Conservation (phyloP, 2,797 vertebrate species). For the Thalassophryne amazonica region DNA sequence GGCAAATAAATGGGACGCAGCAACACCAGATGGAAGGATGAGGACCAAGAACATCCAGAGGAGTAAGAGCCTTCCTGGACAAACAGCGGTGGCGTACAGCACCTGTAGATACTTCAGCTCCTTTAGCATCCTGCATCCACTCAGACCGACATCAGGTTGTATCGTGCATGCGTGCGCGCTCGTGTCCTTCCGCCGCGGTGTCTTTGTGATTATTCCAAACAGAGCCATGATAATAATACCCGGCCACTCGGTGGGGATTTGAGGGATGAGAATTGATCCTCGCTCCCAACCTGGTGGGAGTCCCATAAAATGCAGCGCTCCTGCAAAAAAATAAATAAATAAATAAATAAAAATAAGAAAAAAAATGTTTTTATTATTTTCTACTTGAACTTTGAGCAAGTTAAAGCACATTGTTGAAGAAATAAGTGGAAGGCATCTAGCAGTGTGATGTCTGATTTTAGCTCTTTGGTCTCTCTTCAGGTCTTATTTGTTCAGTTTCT, state of each 20-base stretch:
- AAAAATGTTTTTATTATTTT: slow-evolving; percentile 38
- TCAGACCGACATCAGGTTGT: slow-evolving; percentile 17
- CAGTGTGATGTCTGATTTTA: slow-evolving; percentile 5
- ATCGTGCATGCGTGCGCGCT: neutral
- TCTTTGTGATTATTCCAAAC: slow-evolving; percentile 31
- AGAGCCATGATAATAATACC: slow-evolving; percentile 53
- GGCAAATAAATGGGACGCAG: neutral
- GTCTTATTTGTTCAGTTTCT: slow-evolving; percentile 3
- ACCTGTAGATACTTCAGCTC: slow-evolving; percentile 27
- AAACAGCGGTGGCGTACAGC: neutral
- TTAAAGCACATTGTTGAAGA: slow-evolving; percentile 39
- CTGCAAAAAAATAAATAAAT: no score
- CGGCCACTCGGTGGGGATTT: slow-evolving; percentile 50
- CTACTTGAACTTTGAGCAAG: slow-evolving; percentile 35
- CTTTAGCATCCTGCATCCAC: slow-evolving; percentile 43
- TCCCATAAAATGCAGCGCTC: slow-evolving; percentile 12
- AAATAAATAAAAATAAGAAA: no score
- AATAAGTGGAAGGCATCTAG: slow-evolving; percentile 11
- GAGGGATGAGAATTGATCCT: slow-evolving; percentile 12
- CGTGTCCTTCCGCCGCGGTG: slow-evolving; percentile 29
- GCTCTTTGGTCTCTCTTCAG: slow-evolving; percentile 8
- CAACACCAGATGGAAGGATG: slow-evolving; percentile 1
- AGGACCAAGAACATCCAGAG: neutral
- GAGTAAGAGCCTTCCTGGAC: neutral
- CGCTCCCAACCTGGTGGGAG: slow-evolving; percentile 17